Conservation (phyloP, 2,113 vertebrate genomes). For the Tretioscincus oriximinensis region DNA sequence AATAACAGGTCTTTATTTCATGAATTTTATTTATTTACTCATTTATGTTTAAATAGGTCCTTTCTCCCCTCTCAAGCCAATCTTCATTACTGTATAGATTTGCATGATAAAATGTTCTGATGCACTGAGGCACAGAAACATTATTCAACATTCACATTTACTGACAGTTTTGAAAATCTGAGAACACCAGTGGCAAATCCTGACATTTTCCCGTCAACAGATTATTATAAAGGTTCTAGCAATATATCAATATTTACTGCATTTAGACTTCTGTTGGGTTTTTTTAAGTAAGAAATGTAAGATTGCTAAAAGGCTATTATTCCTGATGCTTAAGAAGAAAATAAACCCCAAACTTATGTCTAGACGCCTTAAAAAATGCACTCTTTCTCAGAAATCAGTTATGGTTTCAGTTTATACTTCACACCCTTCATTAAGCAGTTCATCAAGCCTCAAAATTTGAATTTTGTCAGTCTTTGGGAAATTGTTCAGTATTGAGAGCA, state of each 20-base stretch:
- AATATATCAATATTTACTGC: neutral
- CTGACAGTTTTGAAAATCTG: neutral
- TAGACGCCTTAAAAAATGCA: neutral
- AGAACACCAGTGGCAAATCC: neutral
- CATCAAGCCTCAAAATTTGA: slow-evolving; percentile 1
- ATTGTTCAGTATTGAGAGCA: neutral
- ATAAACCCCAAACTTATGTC: neutral
- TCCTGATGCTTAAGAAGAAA: neutral
- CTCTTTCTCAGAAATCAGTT: neutral
- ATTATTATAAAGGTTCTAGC: neutral
- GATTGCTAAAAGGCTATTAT: neutral
- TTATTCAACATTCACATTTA: neutral
- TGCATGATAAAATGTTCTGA: neutral
- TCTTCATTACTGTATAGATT: neutral
- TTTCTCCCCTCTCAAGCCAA: too few species aligned
- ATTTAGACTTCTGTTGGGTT: neutral
- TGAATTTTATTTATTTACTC: neutral
- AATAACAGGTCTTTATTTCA: neutral
- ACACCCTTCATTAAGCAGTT: slow-evolving; percentile 2
- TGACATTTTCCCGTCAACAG: neutral
- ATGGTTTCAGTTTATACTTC: neutral
- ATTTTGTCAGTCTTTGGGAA: neutral
- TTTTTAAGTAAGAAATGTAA: neutral
- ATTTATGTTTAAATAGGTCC: neutral
- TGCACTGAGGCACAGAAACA: neutral